phyloP scores from a whole-genome alignment of 2,113 vertebrate genomes.

The Tonatia bakeri region DNA sequence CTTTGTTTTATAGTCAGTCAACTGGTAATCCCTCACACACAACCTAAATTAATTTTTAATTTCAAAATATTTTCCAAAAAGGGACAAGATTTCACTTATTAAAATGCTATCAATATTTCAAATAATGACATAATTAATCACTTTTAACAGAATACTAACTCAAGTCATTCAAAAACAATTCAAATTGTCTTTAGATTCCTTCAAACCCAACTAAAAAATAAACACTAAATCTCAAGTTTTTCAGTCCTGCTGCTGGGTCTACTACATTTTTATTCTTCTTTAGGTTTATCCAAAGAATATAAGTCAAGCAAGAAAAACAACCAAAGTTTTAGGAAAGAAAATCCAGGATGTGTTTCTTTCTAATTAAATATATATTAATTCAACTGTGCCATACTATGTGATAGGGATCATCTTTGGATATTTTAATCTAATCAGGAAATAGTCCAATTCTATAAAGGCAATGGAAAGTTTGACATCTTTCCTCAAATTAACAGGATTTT shows the following conservation, averaged over 20 bases:
- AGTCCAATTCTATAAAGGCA: neutral
- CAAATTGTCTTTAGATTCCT: neutral
- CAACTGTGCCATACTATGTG: neutral
- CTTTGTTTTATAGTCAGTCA: neutral
- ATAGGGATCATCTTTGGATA: neutral
- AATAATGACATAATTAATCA: neutral
- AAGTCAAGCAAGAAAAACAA: neutral
- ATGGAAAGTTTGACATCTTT: neutral
- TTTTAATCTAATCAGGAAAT: neutral
- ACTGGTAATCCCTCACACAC: neutral
- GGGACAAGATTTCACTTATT: neutral
- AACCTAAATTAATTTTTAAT: neutral
- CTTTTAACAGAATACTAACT: constrained; percentile 26
- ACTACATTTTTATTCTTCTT: constrained; percentile 9
- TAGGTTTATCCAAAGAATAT: neutral
- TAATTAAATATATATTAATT: neutral
- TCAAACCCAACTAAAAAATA: constrained; percentile 5
- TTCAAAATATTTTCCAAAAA: constrained; percentile 27
- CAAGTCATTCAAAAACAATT: constrained; percentile 16
- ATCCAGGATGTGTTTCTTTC: neutral
- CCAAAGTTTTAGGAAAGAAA: neutral
- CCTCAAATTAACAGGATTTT: neutral
- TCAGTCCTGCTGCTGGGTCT: neutral
- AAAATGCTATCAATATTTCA: constrained; percentile 5
- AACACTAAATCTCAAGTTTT: neutral